Evolutionary conservation across 2,797 vertebrate species (phyloP).

Genomic region (Malacoraja senta): DNA sequence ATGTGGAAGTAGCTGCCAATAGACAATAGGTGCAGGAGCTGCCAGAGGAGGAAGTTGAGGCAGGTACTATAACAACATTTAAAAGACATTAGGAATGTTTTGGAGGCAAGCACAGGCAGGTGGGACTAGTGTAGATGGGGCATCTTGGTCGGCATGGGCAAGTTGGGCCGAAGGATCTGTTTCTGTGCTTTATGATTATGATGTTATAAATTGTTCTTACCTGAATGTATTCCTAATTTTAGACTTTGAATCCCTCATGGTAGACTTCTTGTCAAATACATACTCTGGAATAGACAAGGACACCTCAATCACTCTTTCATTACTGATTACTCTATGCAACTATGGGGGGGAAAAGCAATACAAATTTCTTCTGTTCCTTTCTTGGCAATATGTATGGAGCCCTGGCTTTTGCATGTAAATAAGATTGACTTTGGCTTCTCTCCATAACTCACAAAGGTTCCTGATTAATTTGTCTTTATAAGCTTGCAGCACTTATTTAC

Average conservation of each 20-base stretch:
- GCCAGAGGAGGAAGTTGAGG: too few species aligned
- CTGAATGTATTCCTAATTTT: neutral
- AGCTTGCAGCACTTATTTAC: neutral
- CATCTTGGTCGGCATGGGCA: too few species aligned
- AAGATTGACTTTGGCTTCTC: neutral
- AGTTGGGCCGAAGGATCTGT: too few species aligned
- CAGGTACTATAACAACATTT: too few species aligned
- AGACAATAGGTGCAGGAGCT: too few species aligned
- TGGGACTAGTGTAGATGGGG: too few species aligned
- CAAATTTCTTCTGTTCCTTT: neutral
- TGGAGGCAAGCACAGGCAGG: too few species aligned
- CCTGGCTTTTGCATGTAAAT: neutral
- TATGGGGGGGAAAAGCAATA: neutral
- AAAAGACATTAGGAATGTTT: too few species aligned
- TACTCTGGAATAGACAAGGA: neutral
- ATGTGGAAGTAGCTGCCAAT: too few species aligned
- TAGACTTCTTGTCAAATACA: neutral
- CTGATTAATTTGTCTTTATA: neutral
- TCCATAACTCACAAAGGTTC: neutral
- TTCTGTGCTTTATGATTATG: too few species aligned
- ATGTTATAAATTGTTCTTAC: neutral
- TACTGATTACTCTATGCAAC: neutral
- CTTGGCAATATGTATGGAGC: neutral
- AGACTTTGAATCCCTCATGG: neutral
- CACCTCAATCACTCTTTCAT: neutral